phyloP scores from a whole-genome alignment of 2,797 vertebrate genomes.

The Hirundo rustica region DNA sequence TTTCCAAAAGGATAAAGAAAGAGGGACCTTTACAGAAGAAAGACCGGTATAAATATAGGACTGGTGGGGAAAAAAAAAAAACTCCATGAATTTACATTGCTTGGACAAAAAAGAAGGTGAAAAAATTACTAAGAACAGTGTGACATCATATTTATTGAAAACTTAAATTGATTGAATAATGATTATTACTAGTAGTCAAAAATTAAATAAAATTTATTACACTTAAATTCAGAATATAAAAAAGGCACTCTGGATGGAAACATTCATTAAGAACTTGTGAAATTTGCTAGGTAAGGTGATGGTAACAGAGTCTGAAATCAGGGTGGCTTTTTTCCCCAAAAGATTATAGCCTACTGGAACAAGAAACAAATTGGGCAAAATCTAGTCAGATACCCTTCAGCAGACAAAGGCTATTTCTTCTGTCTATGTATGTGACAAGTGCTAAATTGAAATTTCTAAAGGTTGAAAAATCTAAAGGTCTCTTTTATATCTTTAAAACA shows the following conservation, averaged over 20 bases:
- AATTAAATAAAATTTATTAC: neutral
- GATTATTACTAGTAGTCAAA: neutral
- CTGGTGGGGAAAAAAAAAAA: neutral
- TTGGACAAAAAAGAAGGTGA: neutral
- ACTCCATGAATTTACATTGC: neutral
- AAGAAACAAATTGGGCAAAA: neutral
- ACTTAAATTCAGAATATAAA: neutral
- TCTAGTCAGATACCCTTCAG: neutral
- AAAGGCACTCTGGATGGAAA: neutral
- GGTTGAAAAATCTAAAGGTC: neutral
- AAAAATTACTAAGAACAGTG: neutral
- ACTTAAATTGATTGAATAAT: neutral
- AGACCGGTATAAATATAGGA: neutral
- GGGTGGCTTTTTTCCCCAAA: accelerated
- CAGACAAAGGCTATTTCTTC: neutral
- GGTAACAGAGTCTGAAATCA: neutral
- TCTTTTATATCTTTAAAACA: neutral
- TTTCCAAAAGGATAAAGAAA: neutral
- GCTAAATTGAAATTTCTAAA: neutral
- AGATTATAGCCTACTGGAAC: neutral
- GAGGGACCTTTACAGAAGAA: neutral
- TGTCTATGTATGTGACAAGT: neutral
- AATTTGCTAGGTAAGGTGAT: neutral
- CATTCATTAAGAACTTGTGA: neutral
- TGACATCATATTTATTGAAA: neutral